Percentiles rank a stretch among this genome's conserved stretches.
phyloP scores from a whole-genome alignment of 1,140 invertebrate species.

The Neodiprion fabricii region DNA sequence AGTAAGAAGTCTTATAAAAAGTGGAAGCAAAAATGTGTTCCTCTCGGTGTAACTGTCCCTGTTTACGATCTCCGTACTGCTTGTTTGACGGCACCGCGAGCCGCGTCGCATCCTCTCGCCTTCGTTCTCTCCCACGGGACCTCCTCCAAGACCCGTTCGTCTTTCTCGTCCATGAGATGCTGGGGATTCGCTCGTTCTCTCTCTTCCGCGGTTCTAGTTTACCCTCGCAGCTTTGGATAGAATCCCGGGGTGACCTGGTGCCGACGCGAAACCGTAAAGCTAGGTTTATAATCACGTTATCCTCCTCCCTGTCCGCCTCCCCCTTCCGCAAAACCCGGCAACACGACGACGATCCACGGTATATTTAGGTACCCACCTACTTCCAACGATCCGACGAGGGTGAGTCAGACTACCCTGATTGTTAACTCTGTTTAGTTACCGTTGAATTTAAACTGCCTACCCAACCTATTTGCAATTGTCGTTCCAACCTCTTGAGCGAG shows the following conservation, averaged over 20 bases:
- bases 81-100: constrained; percentile 1
- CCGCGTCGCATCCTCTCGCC: not conserved
- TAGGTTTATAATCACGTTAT: constrained; percentile 6
- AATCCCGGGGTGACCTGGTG: not conserved
- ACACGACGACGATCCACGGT: not conserved
- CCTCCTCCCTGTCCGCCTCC: not conserved
- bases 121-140: too few relatives aligned
- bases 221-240: not conserved
- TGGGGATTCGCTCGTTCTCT: not conserved
- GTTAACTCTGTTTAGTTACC: constrained; percentile 5
- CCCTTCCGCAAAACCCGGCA: too few relatives aligned
- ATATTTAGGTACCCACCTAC: not conserved
- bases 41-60: not conserved
- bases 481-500: not conserved
- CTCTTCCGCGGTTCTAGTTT: not conserved
- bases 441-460: not conserved
- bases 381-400: not conserved
- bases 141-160: not conserved
- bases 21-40: not conserved
- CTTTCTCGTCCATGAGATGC: not conserved
- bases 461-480: not conserved
- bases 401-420: not conserved
- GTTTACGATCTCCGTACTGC: not conserved
- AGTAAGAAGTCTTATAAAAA: not conserved
- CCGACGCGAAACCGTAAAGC: not conserved